Percentiles rank a stretch among this genome's conserved stretches.
Conservation (phyloP, 2,113 vertebrate species). For the Petroica traversi region DNA sequence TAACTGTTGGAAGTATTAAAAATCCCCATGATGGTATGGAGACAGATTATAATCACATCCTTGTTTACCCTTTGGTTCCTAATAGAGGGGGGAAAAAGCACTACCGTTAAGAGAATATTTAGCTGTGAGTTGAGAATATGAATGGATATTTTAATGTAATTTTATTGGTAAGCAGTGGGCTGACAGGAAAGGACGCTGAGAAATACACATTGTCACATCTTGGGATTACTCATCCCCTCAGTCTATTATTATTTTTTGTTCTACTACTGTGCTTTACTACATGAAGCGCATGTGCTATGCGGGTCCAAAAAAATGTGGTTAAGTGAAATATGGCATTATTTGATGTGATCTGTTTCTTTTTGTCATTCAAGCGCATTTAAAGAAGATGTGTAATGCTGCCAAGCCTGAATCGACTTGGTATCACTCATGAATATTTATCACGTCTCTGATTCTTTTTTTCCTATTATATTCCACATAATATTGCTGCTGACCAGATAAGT, state of each 20-base stretch:
- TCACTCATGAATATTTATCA: constrained; percentile 20
- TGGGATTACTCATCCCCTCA: background rate
- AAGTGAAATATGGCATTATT: background rate
- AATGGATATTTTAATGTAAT: background rate
- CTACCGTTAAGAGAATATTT: background rate
- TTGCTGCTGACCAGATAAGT: background rate
- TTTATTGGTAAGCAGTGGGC: background rate
- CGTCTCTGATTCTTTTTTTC: background rate
- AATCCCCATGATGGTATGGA: background rate
- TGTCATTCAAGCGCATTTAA: background rate
- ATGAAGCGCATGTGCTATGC: background rate
- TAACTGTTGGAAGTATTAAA: background rate
- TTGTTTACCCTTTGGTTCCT: background rate
- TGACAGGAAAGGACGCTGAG: background rate
- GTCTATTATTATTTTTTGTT: background rate
- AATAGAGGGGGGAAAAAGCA: rapidly evolving
- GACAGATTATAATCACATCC: background rate
- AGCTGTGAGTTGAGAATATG: background rate
- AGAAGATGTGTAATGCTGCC: background rate
- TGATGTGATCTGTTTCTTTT: background rate
- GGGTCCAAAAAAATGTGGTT: background rate
- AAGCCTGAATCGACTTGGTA: background rate
- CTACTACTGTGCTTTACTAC: background rate
- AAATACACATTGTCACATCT: background rate
- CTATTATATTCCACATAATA: background rate